Evolutionary conservation across 2,797 vertebrate genomes (phyloP), one percentile per base, ranked within the genome.

Genomic region (Florisuga fusca): DNA sequence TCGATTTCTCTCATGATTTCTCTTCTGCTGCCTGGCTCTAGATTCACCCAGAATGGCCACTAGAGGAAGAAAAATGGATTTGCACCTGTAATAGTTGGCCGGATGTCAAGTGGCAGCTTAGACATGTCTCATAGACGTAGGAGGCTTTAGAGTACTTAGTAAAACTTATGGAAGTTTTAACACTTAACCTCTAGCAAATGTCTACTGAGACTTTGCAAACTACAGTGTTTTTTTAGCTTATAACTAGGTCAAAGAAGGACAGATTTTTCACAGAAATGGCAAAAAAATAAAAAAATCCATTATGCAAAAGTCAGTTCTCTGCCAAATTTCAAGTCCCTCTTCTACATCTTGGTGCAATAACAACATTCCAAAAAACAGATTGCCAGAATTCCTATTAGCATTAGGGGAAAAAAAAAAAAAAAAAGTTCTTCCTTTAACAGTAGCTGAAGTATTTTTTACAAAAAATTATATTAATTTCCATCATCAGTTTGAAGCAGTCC

Each of bases 171-270:
- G 54, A 64, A 23, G 22, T 62, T 91, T 91, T 71, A 87, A 76
- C 67, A 73, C 7, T 58, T 89, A 86, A 91, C 80, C 73, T 86
- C 36, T 90, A 54, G 18, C 72, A 95, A 64, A 26, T 64, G 5
- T 85, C 7, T 85, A 19, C 50, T 34, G 86, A 72, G 54, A 93
- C 90, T 91, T 86, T 88, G 69, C 64, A 57, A 91, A 81, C 62
- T 17, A 26, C 36, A 41, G 34, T 36, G 15, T 79, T 91, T 85
- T 29, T 77, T 61, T 67, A 57, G 48, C 72, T 74, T 85, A 74
- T 63, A 86, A 67, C 36, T 84, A 50, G 79, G 88, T 91, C 79
- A 93, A 31, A 68, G 10, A 71, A 90, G 92, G 76, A 68, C 41
- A 80, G 25, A 45, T 54, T 81, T 81, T 95, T 91, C 41, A 80